Evolutionary conservation across 2,888 invertebrate genomes (phyloP), one percentile per base, ranked within the genome.

Genomic region (Dascillus cervinus): DNA sequence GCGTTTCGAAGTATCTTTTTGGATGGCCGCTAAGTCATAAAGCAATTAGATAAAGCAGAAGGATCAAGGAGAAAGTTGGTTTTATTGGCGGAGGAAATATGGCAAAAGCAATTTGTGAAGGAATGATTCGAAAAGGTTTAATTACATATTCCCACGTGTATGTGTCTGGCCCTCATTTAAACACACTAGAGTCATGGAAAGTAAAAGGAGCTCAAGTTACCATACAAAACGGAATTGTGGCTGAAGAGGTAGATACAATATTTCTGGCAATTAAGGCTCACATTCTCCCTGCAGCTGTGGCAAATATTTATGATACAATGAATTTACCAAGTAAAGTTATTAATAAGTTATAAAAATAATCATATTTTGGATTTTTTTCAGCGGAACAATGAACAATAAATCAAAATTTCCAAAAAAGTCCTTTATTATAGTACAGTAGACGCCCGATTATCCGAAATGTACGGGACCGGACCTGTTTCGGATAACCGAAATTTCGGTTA

Each of bases 41-140:
- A n/a, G n/a, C n/a, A n/a, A n/a, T n/a, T n/a, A n/a, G n/a, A n/a
- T n/a, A n/a, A n/a, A n/a, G n/a, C n/a, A 31, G 25, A 12, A 25
- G 2, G 3, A 29, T 28, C 9, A 23, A 15, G n/a, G 38, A 69
- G 41, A 72, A 68, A 48, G 65, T 88, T 44, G 89, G 89, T 21
- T 91, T 92, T 62, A 81, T 92, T 54, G 92, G 90, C 3, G 88
- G 85, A 38, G 92, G 92, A 28, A 90, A 89, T 61, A 92, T 92
- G 89, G 87, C 90, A 1, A 78, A 76, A 55, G 85, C 89, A n/a
- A 83, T 92, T 47, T 79, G 77, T 6, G 72, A 75, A 46, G 85
- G 86, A 29, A 75, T 90, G 29, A 64, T 88, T 10, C 70, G 70
- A 43, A 77, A 77, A 60, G 81, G 74, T 37, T 64, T 78, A n/a